phyloP scores from a whole-genome alignment of 2,113 vertebrate species.

The Sapayoa aenigma region DNA sequence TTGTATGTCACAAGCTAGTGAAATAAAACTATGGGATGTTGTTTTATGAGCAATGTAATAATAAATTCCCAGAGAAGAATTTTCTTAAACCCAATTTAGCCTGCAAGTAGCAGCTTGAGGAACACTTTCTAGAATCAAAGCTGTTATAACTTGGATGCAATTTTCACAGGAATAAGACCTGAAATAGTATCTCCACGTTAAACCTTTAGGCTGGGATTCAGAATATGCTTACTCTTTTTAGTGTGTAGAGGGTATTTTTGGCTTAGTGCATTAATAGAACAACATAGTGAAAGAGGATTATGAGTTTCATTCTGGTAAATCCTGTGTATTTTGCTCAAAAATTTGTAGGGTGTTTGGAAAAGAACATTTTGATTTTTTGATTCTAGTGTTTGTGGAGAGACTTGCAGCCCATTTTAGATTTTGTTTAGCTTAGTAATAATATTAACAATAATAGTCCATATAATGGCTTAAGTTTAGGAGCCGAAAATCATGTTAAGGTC shows the following conservation, averaged over 20 bases:
- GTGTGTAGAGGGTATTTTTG: neutral
- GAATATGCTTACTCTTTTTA: neutral
- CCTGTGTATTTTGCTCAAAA: neutral
- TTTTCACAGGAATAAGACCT: neutral
- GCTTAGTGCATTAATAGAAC: neutral
- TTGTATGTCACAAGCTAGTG: neutral
- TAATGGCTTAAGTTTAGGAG: neutral
- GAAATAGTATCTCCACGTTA: neutral
- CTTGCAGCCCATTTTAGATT: neutral
- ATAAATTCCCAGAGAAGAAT: slow-evolving; percentile 7
- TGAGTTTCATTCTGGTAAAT: neutral
- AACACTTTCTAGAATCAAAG: neutral
- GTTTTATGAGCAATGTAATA: slow-evolving; percentile 30
- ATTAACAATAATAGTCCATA: neutral
- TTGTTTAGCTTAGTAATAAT: neutral
- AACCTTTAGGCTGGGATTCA: slow-evolving; percentile 19
- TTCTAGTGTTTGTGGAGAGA: neutral
- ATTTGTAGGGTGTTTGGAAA: neutral
- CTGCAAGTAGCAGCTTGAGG: neutral
- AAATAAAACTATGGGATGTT: neutral
- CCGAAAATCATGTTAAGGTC: neutral
- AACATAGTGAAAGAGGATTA: neutral
- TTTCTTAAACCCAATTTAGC: neutral
- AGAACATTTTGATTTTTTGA: neutral
- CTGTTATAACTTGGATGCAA: neutral